These are phyloP conservation scores for Astyanax mexicanus DNA, from an alignment of 2,797 vertebrate genomes.

Conservation along the genomic window DNA sequence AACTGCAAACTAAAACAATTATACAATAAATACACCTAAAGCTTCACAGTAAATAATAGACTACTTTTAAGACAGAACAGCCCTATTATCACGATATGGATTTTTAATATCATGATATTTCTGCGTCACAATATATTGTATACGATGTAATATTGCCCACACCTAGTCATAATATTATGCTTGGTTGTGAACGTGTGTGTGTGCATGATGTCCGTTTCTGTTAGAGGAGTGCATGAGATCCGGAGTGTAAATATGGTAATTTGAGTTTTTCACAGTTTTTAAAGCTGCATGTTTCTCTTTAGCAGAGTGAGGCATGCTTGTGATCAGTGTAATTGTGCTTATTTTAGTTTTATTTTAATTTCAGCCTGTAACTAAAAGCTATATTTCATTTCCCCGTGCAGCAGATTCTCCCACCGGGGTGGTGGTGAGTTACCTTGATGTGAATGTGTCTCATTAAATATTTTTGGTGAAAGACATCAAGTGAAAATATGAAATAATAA, in stretches of 20 bases:
- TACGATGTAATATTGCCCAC: no score
- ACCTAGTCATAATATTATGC: no score
- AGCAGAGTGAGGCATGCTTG: conserved; percentile 31
- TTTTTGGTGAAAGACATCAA: conserved; percentile 3
- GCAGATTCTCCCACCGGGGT: neutral
- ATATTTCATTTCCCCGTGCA: neutral
- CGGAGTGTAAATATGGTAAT: conserved; percentile 13
- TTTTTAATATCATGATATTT: no score
- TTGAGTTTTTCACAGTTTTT: neutral
- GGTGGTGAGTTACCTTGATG: conserved; percentile 3
- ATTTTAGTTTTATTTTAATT: conserved; percentile 19
- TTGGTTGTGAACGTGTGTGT: neutral
- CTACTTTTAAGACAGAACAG: no score
- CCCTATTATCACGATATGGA: no score
- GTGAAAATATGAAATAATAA: neutral
- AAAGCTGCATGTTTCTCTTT: conserved; percentile 43
- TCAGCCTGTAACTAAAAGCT: conserved; percentile 13
- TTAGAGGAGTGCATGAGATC: conserved; percentile 21
- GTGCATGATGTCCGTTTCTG: neutral
- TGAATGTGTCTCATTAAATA: neutral
- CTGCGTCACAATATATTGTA: no score
- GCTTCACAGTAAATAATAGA: no score
- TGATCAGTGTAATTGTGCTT: conserved; percentile 10
- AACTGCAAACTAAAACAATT: no score
- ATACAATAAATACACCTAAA: no score